phyloP scores from a whole-genome alignment of 2,888 invertebrate genomes.

The Cosmopolites sordidus region DNA sequence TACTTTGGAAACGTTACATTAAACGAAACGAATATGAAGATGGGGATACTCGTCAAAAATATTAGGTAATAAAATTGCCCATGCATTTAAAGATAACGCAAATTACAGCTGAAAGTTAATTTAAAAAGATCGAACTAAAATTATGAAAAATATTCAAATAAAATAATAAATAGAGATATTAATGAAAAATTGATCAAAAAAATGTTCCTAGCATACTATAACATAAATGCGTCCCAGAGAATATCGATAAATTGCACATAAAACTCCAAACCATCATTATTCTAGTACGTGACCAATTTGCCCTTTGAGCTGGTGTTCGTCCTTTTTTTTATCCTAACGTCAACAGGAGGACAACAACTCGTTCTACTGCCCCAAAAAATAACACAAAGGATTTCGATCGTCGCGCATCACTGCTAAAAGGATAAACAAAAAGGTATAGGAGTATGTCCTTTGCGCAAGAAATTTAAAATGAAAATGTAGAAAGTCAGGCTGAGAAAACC shows the following conservation, averaged over 20 bases:
- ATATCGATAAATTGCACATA: too few species aligned
- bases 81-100: too few species aligned
- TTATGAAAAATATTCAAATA: constrained; percentile 4
- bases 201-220: constrained; percentile 2
- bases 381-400: not conserved
- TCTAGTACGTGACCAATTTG: too few species aligned
- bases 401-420: not conserved
- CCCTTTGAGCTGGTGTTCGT: too few species aligned
- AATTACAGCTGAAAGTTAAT: too few species aligned
- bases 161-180: constrained; percentile 6
- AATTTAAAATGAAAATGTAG: not conserved
- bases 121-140: constrained; percentile 6
- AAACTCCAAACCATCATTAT: too few species aligned
- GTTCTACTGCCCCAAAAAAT: not conserved
- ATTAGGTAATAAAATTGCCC: too few species aligned
- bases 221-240: constrained; percentile 4
- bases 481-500: not conserved
- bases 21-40: too few species aligned
- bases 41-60: too few species aligned
- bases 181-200: constrained; percentile 4
- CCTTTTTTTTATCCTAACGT: too few species aligned
- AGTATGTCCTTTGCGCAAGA: not conserved
- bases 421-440: not conserved
- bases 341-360: not conserved
- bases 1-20: too few species aligned